Conservation (phyloP, 2,113 vertebrate species). For the Apteryx owenii region DNA sequence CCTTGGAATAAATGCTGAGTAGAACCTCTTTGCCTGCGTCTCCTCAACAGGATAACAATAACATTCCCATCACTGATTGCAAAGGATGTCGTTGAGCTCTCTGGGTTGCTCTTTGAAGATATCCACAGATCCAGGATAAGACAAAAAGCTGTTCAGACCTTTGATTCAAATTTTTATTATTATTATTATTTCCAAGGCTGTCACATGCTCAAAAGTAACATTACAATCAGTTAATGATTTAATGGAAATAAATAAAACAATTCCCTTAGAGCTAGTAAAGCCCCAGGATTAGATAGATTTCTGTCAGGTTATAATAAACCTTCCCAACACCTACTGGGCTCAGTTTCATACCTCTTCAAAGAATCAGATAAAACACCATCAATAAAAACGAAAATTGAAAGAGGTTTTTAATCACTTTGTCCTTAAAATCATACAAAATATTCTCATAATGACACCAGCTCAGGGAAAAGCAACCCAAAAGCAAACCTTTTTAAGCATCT, state of each 20-base stretch:
- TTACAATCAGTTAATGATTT: conserved; percentile 55
- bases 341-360: conserved; percentile 53
- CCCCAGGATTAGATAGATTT: conserved; percentile 52
- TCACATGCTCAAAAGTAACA: neutral
- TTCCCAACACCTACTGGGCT: conserved; percentile 53
- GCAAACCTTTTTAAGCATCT: conserved; percentile 11
- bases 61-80: neutral
- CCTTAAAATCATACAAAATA: conserved; percentile 41
- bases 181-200: conserved; percentile 28
- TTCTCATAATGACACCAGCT: conserved; percentile 2
- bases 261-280: conserved; percentile 42
- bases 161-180: neutral
- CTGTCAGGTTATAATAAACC: conserved; percentile 60
- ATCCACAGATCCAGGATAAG: neutral
- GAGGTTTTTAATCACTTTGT: conserved; percentile 48
- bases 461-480: conserved; percentile 29
- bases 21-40: neutral
- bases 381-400: conserved; percentile 46
- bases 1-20: neutral
- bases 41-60: conserved; percentile 9
- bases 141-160: neutral
- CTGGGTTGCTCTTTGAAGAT: neutral
- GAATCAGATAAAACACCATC: conserved; percentile 23
- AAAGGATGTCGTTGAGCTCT: neutral
- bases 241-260: conserved; percentile 44